phyloP scores from a whole-genome alignment of 1,140 invertebrate species.

The Pseudoatta argentina region DNA sequence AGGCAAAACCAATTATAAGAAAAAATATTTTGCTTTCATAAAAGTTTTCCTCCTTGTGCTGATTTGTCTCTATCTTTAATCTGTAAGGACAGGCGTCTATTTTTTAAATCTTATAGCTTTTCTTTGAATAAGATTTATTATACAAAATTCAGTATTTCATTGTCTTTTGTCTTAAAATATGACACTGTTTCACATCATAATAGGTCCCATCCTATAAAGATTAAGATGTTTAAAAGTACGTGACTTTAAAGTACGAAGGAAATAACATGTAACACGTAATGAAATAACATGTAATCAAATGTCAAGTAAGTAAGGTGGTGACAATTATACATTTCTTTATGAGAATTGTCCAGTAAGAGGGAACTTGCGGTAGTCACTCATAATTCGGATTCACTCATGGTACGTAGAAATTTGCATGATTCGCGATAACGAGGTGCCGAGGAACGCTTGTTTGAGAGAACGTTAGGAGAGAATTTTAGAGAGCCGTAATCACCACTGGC shows the following conservation, averaged over 20 bases:
- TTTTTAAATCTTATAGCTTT: no score
- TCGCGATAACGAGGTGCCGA: conserved; percentile 64
- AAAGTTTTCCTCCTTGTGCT: not conserved
- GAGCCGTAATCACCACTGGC: conserved; percentile 53
- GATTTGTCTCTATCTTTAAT: not conserved
- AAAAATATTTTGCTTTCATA: not conserved
- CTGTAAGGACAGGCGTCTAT: no score
- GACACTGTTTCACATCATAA: no score
- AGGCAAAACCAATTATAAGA: not conserved
- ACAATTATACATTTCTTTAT: conserved; percentile 10
- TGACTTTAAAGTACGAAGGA: not conserved
- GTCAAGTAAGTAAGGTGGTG: not conserved
- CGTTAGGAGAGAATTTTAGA: conserved; percentile 37
- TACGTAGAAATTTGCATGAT: conserved; percentile 70
- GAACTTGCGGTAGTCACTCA: not conserved
- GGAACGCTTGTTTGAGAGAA: conserved; percentile 51
- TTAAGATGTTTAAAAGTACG: not conserved
- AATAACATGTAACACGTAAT: not conserved
- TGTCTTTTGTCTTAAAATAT: no score
- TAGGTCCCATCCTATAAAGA: no score
- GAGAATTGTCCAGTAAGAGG: not conserved
- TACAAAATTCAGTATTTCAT: no score
- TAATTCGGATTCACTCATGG: not conserved
- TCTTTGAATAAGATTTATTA: no score
- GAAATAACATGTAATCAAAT: not conserved